Evolutionary conservation across 2,797 vertebrate species (phyloP), one percentile per base, ranked within the genome.

Genomic region (Falco berigora): DNA sequence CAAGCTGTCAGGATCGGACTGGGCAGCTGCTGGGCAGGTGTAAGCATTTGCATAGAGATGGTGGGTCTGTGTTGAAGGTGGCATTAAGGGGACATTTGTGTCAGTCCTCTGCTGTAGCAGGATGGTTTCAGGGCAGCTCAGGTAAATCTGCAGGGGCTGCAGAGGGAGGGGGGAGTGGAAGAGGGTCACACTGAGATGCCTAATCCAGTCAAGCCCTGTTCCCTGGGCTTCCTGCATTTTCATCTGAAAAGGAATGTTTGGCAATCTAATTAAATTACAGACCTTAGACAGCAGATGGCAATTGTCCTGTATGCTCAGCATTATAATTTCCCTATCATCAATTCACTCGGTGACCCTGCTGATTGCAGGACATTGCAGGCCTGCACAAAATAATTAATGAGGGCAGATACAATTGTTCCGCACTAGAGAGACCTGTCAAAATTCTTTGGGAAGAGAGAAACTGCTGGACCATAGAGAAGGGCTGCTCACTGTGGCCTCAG

Each of bases 231-330:
- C 82, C 90, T 8, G 19, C 85, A 87, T 95, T 97, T 96, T 94
- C 92, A 89, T 91, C 77, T 90, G 92, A 95, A 92, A 95, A 92
- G 81, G 90, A 95, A 92, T 84, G 92, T 95, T 96, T 91, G 90
- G 95, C 92, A 93, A 96, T 95, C 93, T 97, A 97, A 97, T 97
- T 97, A 97, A 97, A 97, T 97, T 97, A 97, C 92, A 97, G 96
- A 96, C 91, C 96, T 97, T 85, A 93, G 95, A 95, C 97, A 94
- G 96, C 97, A 97, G 97, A 97, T 97, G 97, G 97, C 95, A 96
- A 96, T 96, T 95, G 96, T 96, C 93, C 90, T 96, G 94, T 97
- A 97, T 97, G 97, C 95, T 95, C 92, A 90, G 95, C 96, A 97
- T 97, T 97, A 95, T 96, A 97, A 97, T 97, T 96, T 96, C 95